phyloP scores from a whole-genome alignment of 2,797 vertebrate genomes.

The Platyrinchus mystaceus region DNA sequence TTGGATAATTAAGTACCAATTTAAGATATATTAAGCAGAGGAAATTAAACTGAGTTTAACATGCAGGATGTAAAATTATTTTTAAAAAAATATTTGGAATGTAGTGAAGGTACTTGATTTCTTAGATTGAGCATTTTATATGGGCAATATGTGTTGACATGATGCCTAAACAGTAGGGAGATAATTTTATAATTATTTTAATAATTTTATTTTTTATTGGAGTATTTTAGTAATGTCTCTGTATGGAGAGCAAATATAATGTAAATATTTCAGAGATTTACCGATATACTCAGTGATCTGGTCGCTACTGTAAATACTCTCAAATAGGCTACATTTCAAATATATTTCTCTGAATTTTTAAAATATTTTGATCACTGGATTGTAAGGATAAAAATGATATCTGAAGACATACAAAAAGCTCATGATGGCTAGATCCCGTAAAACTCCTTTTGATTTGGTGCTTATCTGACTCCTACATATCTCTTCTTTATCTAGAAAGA shows the following conservation, averaged over 20 bases:
- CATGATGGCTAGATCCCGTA: not conserved
- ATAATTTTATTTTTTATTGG: not conserved
- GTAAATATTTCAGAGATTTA: not conserved
- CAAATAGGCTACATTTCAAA: not conserved
- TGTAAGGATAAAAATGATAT: not conserved
- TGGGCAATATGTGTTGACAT: not conserved
- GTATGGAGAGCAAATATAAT: not conserved
- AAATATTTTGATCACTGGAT: not conserved
- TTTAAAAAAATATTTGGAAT: not conserved
- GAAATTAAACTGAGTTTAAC: not conserved
- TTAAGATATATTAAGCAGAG: not conserved
- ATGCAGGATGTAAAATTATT: not conserved
- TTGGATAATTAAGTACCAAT: not conserved
- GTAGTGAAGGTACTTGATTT: not conserved
- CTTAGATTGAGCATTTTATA: not conserved
- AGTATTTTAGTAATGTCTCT: not conserved
- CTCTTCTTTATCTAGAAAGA: not conserved
- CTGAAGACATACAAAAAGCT: not conserved
- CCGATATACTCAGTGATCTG: not conserved
- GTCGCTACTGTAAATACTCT: not conserved
- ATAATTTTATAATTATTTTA: not conserved
- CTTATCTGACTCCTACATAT: not conserved
- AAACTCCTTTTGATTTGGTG: not conserved
- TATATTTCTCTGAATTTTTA: not conserved
- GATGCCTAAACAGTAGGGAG: not conserved